phyloP scores from a whole-genome alignment of 2,113 vertebrate species.

The Oceanites oceanicus region DNA sequence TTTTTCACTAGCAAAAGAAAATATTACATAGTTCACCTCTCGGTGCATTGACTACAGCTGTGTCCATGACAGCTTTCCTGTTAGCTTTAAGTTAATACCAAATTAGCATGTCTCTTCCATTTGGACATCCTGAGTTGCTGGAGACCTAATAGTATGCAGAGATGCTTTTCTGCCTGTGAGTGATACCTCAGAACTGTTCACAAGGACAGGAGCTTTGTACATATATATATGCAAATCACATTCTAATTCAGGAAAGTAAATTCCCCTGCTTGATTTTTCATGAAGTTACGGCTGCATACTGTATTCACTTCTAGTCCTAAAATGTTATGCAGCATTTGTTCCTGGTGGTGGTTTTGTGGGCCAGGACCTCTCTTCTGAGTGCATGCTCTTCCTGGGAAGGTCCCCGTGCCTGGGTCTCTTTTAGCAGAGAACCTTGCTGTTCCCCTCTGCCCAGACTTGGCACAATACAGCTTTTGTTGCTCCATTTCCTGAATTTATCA shows the following conservation, averaged over 20 bases:
- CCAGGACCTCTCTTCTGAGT: neutral
- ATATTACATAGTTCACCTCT: neutral
- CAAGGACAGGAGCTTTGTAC: neutral
- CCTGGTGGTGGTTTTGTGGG: neutral
- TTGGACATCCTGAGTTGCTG: neutral
- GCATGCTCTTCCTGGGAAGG: neutral
- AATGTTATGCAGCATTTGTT: rapidly evolving
- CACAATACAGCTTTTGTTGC: neutral
- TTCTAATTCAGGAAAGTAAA: neutral
- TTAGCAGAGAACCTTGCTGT: neutral
- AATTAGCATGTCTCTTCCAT: neutral
- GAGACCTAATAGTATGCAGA: neutral
- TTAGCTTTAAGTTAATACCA: neutral
- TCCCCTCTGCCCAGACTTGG: neutral
- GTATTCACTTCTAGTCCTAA: neutral
- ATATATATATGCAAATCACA: neutral
- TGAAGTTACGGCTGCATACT: neutral
- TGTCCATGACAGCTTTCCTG: neutral
- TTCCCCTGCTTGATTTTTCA: neutral
- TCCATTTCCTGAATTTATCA: neutral
- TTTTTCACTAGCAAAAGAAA: neutral
- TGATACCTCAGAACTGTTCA: neutral
- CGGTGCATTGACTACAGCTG: neutral
- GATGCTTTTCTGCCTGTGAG: neutral
- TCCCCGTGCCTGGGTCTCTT: neutral